A percentile compares a stretch with the other conserved stretches of the same genome.
These are phyloP conservation scores for Sylvilagus floridanus DNA, from an alignment of 2,797 vertebrate genomes.

Conservation along the genomic window DNA sequence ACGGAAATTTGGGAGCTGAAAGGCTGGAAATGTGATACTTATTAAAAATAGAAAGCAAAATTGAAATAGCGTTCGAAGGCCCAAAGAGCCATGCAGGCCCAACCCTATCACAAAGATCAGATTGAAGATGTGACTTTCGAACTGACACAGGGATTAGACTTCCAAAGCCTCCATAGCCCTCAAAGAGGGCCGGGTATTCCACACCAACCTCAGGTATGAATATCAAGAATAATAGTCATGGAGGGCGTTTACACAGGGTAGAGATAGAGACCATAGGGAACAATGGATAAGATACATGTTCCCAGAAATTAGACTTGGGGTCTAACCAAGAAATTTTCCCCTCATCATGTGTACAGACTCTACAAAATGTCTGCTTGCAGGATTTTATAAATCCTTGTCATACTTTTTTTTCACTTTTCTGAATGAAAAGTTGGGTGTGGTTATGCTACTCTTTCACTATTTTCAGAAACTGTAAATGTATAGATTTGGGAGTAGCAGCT, in stretches of 20 bases:
- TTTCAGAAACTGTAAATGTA: background rate
- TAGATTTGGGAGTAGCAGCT: background rate
- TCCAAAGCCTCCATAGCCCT: background rate
- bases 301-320: background rate
- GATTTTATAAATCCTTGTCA: constrained; percentile 25
- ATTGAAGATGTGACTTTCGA: background rate
- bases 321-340: background rate
- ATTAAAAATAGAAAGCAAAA: background rate
- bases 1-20: background rate
- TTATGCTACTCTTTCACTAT: background rate
- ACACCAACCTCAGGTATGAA: background rate
- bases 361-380: background rate
- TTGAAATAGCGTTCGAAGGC: background rate
- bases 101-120: background rate
- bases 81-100: background rate
- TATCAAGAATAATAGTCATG: background rate
- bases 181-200: background rate
- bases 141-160: background rate
- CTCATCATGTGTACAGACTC: background rate
- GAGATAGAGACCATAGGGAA: background rate
- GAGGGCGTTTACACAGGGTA: background rate
- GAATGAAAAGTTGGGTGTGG: background rate
- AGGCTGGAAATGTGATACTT: background rate
- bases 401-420: background rate
- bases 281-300: background rate